Conservation (phyloP, 2,113 vertebrate genomes). For the Lichenostomus cassidix region DNA sequence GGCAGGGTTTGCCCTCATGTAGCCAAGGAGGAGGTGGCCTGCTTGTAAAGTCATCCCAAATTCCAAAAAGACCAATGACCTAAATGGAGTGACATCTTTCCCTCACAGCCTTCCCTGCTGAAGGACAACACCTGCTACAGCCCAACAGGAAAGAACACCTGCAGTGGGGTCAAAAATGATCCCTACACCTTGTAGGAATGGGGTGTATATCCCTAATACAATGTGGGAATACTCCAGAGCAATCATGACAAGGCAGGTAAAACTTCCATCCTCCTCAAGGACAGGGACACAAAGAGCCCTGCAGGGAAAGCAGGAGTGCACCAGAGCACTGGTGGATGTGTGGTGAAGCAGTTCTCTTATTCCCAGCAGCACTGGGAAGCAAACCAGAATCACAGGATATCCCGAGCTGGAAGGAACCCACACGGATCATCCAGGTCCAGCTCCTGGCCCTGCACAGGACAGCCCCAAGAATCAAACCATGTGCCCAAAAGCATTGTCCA, state of each 20-base stretch:
- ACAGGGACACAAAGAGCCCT: neutral
- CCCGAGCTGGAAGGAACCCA: neutral
- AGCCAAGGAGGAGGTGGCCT: neutral
- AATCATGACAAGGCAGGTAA: neutral
- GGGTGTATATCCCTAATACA: neutral
- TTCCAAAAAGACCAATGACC: neutral
- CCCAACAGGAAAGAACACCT: neutral
- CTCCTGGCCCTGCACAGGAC: neutral
- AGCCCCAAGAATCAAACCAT: neutral
- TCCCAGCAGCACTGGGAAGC: neutral
- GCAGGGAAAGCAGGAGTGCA: neutral
- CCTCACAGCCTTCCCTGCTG: neutral
- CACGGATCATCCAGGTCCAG: neutral
- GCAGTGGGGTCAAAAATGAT: neutral
- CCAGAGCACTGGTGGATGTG: neutral
- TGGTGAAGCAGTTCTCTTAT: neutral
- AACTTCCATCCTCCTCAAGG: neutral
- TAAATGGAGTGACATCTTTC: neutral
- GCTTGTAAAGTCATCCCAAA: neutral
- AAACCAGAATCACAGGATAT: neutral
- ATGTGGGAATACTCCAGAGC: neutral
- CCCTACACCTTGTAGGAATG: neutral
- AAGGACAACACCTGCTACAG: neutral
- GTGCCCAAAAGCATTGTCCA: neutral
- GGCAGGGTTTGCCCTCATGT: neutral